Percentiles rank a stretch among this genome's conserved stretches.
These are phyloP conservation scores for Agrilus cyanescens DNA, from an alignment of 2,888 invertebrate genomes.

Conservation along the genomic window DNA sequence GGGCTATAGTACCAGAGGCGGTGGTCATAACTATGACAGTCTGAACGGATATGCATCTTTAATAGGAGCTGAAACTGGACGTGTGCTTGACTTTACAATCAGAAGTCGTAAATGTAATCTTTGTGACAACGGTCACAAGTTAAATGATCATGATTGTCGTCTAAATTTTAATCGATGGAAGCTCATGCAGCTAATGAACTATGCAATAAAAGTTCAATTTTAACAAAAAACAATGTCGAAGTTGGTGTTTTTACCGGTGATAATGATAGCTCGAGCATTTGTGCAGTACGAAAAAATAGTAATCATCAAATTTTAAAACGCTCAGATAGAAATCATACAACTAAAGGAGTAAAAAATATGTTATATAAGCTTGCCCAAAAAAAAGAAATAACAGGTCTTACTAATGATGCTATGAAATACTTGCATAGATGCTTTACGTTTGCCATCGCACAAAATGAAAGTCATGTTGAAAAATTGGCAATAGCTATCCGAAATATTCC, in stretches of 20 bases:
- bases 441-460: conserved; percentile 9
- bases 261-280: conserved; percentile 19
- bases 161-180: conserved; percentile 23
- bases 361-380: conserved; percentile 1
- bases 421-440: conserved; percentile 17
- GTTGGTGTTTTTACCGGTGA: conserved; percentile 17
- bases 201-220: conserved; percentile 13
- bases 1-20: conserved; percentile 19
- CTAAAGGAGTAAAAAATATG: conserved; percentile 10
- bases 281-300: conserved; percentile 13
- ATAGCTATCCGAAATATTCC: conserved; percentile 12
- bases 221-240: conserved; percentile 13
- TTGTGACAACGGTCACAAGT: conserved; percentile 14
- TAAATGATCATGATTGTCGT: conserved; percentile 20
- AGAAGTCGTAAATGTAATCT: conserved; percentile 16
- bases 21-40: conserved; percentile 13
- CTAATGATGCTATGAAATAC: conserved; percentile 9
- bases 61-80: conserved; percentile 17
- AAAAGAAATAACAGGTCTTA: neutral
- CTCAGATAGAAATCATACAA: neutral
- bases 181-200: conserved; percentile 16
- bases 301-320: conserved; percentile 1
- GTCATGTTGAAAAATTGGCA: no score
- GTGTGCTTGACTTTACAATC: conserved; percentile 17
- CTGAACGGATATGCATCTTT: conserved; percentile 19